A percentile compares a stretch with the other conserved stretches of the same genome.
These are phyloP conservation scores for Carapus acus DNA, from an alignment of 2,797 vertebrate genomes.

Conservation along the genomic window DNA sequence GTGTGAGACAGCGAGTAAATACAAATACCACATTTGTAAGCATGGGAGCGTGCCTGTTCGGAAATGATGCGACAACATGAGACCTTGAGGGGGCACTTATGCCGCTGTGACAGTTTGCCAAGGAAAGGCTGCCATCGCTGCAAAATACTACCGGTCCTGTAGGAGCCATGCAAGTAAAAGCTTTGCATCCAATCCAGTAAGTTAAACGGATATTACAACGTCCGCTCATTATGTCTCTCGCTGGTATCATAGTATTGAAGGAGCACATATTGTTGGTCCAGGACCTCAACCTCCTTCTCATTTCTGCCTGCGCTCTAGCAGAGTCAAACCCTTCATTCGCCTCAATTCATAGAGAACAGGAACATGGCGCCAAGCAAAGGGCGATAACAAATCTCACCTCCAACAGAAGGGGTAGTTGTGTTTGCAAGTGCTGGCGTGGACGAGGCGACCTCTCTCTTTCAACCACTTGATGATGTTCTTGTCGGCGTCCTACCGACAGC, in stretches of 20 bases:
- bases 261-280: too few species aligned
- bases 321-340: too few species aligned
- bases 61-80: conserved; percentile 8
- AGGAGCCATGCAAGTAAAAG: conserved; percentile 3
- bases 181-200: not conserved
- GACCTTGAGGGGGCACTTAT: conserved; percentile 4
- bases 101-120: conserved; percentile 15
- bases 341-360: too few species aligned
- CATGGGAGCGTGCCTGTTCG: not conserved
- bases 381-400: conserved; percentile 83
- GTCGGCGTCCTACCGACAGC: conserved; percentile 83
- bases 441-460: conserved; percentile 86
- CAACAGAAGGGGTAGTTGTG: conserved; percentile 99
- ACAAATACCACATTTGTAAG: conserved; percentile 5
- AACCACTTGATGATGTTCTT: conserved; percentile 88
- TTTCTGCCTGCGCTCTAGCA: too few species aligned
- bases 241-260: not conserved
- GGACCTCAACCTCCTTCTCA: conserved; percentile 1
- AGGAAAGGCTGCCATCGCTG: conserved; percentile 19
- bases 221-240: conserved; percentile 3
- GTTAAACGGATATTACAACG: not conserved
- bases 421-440: conserved; percentile 77
- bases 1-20: conserved; percentile 16
- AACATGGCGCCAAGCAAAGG: too few species aligned
- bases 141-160: conserved; percentile 4